Evolutionary conservation across 2,797 vertebrate genomes (phyloP), one percentile per base, ranked within the genome.

Genomic region (Malacoctenus gilli): DNA sequence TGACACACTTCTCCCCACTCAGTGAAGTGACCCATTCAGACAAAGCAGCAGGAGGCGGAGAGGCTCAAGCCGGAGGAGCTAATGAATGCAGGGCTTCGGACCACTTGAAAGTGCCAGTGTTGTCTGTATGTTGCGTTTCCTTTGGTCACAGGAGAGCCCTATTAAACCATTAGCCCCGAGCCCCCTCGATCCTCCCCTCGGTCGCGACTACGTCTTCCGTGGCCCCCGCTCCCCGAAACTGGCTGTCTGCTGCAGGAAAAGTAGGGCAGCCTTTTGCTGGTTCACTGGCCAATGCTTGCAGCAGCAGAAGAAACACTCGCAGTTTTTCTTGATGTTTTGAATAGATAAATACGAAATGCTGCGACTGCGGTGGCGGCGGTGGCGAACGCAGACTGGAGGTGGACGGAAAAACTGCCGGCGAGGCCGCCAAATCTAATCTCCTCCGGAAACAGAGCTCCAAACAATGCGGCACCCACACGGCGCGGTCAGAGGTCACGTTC

Each of bases 1-100:
- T 85, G 82, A 89, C 85, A 87, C 84, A 85, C 86, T 88, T 89
- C 85, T 62, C 72, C 46, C 65, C 38, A 71, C 59, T 65, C 74
- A 55, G 56, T 68, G 59, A 78, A 72, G 78, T 86, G 84, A 86
- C 80, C 86, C 72, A 78, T 80, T 88, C 78, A 86, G 70, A 82
- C 76, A 54, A 63, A 86, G 75, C 86, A 82, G 82, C 78, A 47
- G 79, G 86, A 79, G 72, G 69, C 72, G 61, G 69, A 80, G 71
- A 61, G 70, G 56, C 75, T 73, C 65, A 64, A 71, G 74, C 71
- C 77, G 8, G 41, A n/a, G 38, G 64, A 74, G 74, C 68, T 73
- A 77, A 85, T 85, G 75, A 84, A 85, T 83, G 79, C 75, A 59
- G 4, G 22, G 72, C 59, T 82, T 69, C 60, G 61, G 59, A 72